phyloP scores from a whole-genome alignment of 2,888 invertebrate genomes.

The Pyralis farinalis region DNA sequence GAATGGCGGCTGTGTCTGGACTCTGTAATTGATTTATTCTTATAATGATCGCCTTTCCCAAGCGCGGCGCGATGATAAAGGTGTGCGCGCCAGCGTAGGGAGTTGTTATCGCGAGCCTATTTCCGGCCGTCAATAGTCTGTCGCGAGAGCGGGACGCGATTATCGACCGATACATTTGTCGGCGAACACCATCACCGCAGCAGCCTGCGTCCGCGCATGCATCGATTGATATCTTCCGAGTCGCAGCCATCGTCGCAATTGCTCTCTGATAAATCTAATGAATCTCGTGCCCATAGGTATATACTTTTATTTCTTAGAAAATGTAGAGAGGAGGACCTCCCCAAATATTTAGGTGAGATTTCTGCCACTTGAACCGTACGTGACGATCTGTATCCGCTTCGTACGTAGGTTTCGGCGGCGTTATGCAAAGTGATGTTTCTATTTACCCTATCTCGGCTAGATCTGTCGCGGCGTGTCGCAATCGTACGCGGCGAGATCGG shows the following conservation, averaged over 20 bases:
- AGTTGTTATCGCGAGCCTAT: slow-evolving; percentile 75
- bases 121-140: slow-evolving; percentile 74
- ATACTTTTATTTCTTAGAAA: slow-evolving; percentile 29
- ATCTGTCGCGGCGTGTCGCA: slow-evolving; percentile 74
- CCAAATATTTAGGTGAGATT: slow-evolving; percentile 49
- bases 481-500: slow-evolving; percentile 71
- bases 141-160: slow-evolving; percentile 60
- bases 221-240: slow-evolving; percentile 56
- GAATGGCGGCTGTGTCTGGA: slow-evolving; percentile 36
- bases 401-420: slow-evolving; percentile 56
- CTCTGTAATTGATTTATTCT: slow-evolving; percentile 67
- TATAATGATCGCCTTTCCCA: slow-evolving; percentile 73
- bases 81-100: slow-evolving; percentile 60
- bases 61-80: slow-evolving; percentile 63
- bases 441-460: slow-evolving; percentile 70
- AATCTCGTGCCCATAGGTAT: slow-evolving; percentile 43
- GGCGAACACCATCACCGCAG: slow-evolving; percentile 54
- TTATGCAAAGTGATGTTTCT: slow-evolving; percentile 76
- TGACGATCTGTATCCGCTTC: slow-evolving; percentile 53
- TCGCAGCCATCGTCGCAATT: slow-evolving; percentile 59
- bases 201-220: slow-evolving; percentile 43
- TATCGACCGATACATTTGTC: slow-evolving; percentile 77
- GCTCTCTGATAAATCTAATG: slow-evolving; percentile 64
- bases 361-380: slow-evolving; percentile 53
- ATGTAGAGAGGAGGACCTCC: slow-evolving; percentile 26